These are phyloP conservation scores for Philaethria dido DNA, from an alignment of 2,888 invertebrate genomes.

Conservation along the genomic window DNA sequence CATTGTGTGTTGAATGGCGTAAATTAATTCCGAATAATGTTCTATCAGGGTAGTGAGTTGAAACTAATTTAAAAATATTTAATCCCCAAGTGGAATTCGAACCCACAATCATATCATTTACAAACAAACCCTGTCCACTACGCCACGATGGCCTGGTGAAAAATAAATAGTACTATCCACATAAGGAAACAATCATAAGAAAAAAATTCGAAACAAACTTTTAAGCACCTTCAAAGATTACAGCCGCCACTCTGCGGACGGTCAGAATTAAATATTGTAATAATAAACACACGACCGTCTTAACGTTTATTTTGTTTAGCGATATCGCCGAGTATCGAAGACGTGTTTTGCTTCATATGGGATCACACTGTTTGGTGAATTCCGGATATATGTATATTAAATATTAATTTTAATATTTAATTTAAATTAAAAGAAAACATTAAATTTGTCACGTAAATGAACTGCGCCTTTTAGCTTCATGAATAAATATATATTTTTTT, in stretches of 20 bases:
- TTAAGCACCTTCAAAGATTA: slow-evolving; percentile 61
- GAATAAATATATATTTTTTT: no score
- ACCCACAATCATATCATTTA: not conserved
- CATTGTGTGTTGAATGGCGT: no score
- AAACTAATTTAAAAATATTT: no score
- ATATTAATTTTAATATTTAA: not conserved
- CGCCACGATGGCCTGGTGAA: no score
- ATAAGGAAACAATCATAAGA: slow-evolving; percentile 38
- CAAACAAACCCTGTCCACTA: no score
- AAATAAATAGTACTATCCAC: not conserved
- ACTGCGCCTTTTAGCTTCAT: not conserved
- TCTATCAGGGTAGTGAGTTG: no score
- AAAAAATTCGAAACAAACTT: slow-evolving; percentile 40
- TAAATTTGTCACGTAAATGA: no score
- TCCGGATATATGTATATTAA: slow-evolving; percentile 2
- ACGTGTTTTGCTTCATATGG: slow-evolving; percentile 53
- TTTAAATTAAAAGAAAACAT: no score
- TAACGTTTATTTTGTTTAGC: slow-evolving; percentile 61
- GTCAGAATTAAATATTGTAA: slow-evolving; percentile 75
- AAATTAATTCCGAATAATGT: no score
- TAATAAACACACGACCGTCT: slow-evolving; percentile 67
- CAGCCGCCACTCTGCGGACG: slow-evolving; percentile 57
- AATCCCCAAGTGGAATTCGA: no score
- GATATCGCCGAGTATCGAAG: slow-evolving; percentile 66
- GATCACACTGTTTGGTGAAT: slow-evolving; percentile 23